Percentiles rank a stretch among this genome's conserved stretches.
Conservation (phyloP, 1,140 invertebrate genomes). For the Choristoneura fumiferana region DNA sequence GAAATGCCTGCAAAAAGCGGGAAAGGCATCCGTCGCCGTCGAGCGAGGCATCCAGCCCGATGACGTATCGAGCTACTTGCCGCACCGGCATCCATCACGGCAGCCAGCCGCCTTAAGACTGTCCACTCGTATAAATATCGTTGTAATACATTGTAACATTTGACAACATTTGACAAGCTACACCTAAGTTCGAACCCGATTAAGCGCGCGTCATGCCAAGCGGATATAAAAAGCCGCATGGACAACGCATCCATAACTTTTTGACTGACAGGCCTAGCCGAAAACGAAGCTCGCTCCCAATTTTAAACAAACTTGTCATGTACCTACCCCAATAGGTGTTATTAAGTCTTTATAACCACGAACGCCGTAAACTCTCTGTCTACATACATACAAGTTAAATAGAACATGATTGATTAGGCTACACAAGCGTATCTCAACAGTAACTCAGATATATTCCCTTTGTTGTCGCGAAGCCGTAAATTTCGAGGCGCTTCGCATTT, state of each 20-base stretch:
- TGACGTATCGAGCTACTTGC: slow-evolving; percentile 4
- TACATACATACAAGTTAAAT: not conserved
- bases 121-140: not conserved
- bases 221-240: too few species aligned
- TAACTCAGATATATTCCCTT: slow-evolving; percentile 20
- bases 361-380: too few species aligned
- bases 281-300: too few species aligned
- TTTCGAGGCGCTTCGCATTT: slow-evolving; percentile 6
- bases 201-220: too few species aligned
- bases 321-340: too few species aligned
- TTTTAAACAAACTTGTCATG: too few species aligned
- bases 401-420: not conserved
- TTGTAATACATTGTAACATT: not conserved
- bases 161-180: not conserved
- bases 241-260: too few species aligned
- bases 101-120: not conserved
- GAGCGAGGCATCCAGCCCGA: not conserved
- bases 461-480: slow-evolving; percentile 28
- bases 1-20: slow-evolving; percentile 15
- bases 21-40: slow-evolving; percentile 1
- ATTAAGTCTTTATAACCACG: too few species aligned
- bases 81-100: slow-evolving; percentile 7
- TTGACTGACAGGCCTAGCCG: too few species aligned
- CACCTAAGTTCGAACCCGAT: too few species aligned
- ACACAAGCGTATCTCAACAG: slow-evolving; percentile 8